Conservation (phyloP, 53 echinoderm and acorn worm genomes). For the Hippasteria phrygiana region DNA sequence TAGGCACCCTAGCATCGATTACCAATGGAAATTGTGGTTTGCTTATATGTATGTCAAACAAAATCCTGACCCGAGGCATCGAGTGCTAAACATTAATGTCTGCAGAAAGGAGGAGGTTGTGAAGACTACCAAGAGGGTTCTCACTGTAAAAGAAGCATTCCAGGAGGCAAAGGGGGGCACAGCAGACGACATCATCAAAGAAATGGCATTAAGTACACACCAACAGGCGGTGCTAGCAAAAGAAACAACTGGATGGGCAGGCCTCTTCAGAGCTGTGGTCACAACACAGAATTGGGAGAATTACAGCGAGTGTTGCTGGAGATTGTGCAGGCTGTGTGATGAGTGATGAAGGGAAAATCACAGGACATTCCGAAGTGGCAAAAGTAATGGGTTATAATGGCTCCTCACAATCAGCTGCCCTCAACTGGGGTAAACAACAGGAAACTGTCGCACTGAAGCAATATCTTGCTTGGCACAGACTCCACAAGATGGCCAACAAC, state of each 20-base stretch:
- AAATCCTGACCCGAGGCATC: slow-evolving; percentile 8
- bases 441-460: slow-evolving; percentile 70
- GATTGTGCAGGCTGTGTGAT: slow-evolving; percentile 40
- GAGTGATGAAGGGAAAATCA: not conserved
- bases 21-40: slow-evolving; percentile 81
- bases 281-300: slow-evolving; percentile 47
- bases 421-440: slow-evolving; percentile 72
- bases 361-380: slow-evolving; percentile 60
- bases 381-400: slow-evolving; percentile 71
- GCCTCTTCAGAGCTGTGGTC: slow-evolving; percentile 44
- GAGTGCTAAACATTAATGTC: slow-evolving; percentile 34
- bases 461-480: slow-evolving; percentile 64
- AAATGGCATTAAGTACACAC: slow-evolving; percentile 14
- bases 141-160: slow-evolving; percentile 52
- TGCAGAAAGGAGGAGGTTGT: not conserved
- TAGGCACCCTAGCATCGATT: no score
- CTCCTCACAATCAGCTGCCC: slow-evolving; percentile 51
- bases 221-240: slow-evolving; percentile 44
- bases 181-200: not conserved
- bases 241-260: slow-evolving; percentile 45
- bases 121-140: slow-evolving; percentile 15
- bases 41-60: slow-evolving; percentile 61
- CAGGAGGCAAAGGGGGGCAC: not conserved
- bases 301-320: slow-evolving; percentile 69
- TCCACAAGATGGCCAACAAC: no score